These are phyloP conservation scores for Anaspis maculata DNA, from an alignment of 2,888 invertebrate genomes.

Conservation along the genomic window DNA sequence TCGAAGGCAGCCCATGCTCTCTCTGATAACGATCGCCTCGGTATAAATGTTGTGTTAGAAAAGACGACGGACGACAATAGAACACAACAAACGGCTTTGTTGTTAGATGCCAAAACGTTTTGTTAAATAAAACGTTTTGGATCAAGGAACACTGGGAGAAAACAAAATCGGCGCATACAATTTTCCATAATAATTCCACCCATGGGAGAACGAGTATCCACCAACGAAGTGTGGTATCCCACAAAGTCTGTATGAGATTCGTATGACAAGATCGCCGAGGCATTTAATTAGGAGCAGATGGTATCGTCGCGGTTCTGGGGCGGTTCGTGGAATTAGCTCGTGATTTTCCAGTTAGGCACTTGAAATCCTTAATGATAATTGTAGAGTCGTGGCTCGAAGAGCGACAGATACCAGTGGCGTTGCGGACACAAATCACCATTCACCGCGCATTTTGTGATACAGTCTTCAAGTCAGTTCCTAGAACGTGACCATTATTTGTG, in stretches of 20 bases:
- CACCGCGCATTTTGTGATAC: no score
- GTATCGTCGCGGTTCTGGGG: slow-evolving; percentile 5
- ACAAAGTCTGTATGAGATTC: no score
- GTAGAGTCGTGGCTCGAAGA: slow-evolving; percentile 2
- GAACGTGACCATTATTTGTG: no score
- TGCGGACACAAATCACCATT: no score
- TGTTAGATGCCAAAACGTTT: slow-evolving; percentile 14
- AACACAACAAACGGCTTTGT: slow-evolving; percentile 9
- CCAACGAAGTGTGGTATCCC: no score
- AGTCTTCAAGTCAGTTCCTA: no score
- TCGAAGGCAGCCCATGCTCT: no score
- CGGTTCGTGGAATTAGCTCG: slow-evolving; percentile 9
- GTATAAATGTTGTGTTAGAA: slow-evolving; percentile 9
- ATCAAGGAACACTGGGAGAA: slow-evolving; percentile 1
- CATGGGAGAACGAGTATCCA: no score
- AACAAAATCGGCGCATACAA: slow-evolving; percentile 1
- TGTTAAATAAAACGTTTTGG: slow-evolving; percentile 4
- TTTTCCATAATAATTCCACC: neutral
- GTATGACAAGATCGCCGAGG: no score
- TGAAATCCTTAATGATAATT: slow-evolving; percentile 7
- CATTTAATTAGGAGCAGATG: slow-evolving; percentile 11
- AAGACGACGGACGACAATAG: slow-evolving; percentile 15
- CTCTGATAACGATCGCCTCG: slow-evolving; percentile 15
- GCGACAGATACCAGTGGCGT: no score
- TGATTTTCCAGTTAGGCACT: slow-evolving; percentile 12